Conservation (phyloP, 2,797 vertebrate genomes). For the Harpagifer antarcticus region DNA sequence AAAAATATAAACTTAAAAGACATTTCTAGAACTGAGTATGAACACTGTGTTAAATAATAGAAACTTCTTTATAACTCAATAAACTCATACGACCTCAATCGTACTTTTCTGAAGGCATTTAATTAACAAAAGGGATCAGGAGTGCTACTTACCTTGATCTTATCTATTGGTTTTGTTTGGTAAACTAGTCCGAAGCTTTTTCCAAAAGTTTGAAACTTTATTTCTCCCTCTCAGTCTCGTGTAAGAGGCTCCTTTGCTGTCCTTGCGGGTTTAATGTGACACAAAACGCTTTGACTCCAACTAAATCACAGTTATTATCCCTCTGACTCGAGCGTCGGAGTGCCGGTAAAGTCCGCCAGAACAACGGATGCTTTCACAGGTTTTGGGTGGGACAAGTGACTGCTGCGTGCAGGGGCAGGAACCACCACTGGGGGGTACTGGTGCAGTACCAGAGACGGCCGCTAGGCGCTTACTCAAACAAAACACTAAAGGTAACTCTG, state of each 20-base stretch:
- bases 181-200: background rate
- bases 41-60: background rate
- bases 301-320: background rate
- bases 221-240: background rate
- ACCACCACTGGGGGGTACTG: too few species aligned
- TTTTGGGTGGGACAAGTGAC: conserved; percentile 55
- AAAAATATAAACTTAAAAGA: background rate
- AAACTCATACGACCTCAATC: background rate
- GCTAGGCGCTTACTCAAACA: conserved; percentile 8
- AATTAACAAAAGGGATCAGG: background rate
- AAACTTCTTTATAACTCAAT: background rate
- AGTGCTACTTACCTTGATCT: conserved; percentile 46
- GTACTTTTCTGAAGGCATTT: background rate
- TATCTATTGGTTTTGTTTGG: background rate
- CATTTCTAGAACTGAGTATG: too few species aligned
- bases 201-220: background rate
- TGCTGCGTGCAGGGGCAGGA: conserved; percentile 2
- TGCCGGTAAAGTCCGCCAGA: conserved; percentile 16
- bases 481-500: too few species aligned
- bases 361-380: conserved; percentile 65
- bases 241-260: background rate
- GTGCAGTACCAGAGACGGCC: conserved; percentile 20
- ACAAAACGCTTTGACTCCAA: background rate
- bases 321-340: background rate
- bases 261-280: background rate